These are phyloP conservation scores for Cygnus atratus DNA, from an alignment of 2,113 vertebrate genomes.

Conservation along the genomic window DNA sequence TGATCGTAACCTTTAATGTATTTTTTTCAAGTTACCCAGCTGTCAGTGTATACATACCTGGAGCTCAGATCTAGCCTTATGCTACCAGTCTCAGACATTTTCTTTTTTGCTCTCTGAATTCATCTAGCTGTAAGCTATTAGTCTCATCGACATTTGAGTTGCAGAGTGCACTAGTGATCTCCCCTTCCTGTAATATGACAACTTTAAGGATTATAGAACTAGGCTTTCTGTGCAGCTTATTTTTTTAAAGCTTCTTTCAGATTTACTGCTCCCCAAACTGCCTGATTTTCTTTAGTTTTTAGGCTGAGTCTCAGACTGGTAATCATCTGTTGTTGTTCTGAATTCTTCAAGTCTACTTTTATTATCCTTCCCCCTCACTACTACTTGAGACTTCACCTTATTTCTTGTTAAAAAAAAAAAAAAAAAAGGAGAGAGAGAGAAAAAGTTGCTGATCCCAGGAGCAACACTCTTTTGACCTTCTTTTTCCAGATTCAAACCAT, in stretches of 20 bases:
- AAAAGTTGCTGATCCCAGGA: neutral
- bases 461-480: neutral
- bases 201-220: neutral
- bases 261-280: neutral
- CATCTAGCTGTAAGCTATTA: neutral
- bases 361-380: neutral
- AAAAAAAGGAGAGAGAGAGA: neutral
- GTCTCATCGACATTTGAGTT: neutral
- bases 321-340: neutral
- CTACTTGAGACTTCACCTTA: neutral
- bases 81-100: neutral
- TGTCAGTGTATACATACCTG: accelerated
- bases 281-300: neutral
- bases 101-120: neutral
- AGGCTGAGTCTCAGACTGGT: neutral
- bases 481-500: neutral
- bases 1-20: neutral
- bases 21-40: neutral
- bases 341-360: neutral
- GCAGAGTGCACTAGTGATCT: neutral
- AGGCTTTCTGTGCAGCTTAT: neutral
- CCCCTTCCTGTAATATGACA: neutral
- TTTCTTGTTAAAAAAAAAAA: neutral
- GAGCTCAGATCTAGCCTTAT: neutral
- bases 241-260: neutral